Percentiles rank a stretch among this genome's conserved stretches.
phyloP scores from a whole-genome alignment of 2,888 invertebrate species.

The Megamerina dolium region DNA sequence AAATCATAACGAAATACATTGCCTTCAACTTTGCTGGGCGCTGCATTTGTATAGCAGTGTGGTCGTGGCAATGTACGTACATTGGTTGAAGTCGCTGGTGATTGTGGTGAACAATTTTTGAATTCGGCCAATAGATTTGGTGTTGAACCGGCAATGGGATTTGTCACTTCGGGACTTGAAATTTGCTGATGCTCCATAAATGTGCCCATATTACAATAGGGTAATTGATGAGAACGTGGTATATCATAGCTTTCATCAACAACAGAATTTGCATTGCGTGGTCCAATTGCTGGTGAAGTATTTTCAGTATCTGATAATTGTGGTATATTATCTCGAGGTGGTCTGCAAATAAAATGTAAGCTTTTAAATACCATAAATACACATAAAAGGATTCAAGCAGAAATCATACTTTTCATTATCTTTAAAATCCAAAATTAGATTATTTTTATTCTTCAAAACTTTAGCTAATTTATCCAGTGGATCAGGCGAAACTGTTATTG shows the following conservation, averaged over 20 bases:
- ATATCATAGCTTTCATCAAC: slow-evolving; percentile 63
- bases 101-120: slow-evolving; percentile 18
- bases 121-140: slow-evolving; percentile 41
- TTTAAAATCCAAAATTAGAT: slow-evolving; percentile 41
- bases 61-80: slow-evolving; percentile 38
- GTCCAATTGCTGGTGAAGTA: slow-evolving; percentile 49
- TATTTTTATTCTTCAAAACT: slow-evolving; percentile 57
- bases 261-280: slow-evolving; percentile 41
- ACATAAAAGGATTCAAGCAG: neutral
- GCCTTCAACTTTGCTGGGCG: slow-evolving; percentile 50
- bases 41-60: slow-evolving; percentile 55
- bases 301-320: slow-evolving; percentile 50
- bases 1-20: slow-evolving; percentile 54
- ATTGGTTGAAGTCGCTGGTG: slow-evolving; percentile 22
- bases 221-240: slow-evolving; percentile 60
- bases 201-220: slow-evolving; percentile 46
- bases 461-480: slow-evolving; percentile 36
- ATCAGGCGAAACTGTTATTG: too few relatives aligned
- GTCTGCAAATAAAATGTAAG: slow-evolving; percentile 30
- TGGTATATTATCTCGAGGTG: slow-evolving; percentile 39
- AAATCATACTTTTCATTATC: slow-evolving; percentile 48
- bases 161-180: slow-evolving; percentile 36
- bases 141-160: slow-evolving; percentile 45
- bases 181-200: slow-evolving; percentile 38
- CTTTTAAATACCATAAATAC: neutral